Base-by-base conservation (phyloP, 2,888 invertebrate species). In the Chorisops tibialis region DNA sequence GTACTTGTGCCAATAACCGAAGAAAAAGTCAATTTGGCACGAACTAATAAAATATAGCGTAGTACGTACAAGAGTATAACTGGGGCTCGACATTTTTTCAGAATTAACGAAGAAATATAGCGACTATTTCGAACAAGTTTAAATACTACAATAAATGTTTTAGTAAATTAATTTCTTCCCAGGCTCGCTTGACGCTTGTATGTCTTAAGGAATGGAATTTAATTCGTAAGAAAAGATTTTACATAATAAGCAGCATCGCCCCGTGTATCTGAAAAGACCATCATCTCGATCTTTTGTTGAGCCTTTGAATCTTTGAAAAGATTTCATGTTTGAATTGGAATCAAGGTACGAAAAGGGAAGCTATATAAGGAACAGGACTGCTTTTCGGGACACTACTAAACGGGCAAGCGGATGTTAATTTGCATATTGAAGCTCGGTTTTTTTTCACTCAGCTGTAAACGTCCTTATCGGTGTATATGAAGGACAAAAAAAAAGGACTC, bases 371-470 rank as follows among this genome's bases (percentile, higher is more conserved):
- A 45, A 56, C 56, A 43, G 30, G 43, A 35, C 45, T 56, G 7
- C 16, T 16, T 18, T 12, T 56, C 16, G n/a, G 56, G 45, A 24
- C 9, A 24, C 21, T 37, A 18, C 14, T 54, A n/a, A 49, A 45
- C 41, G 61, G 52, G 49, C 58, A 58, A 64, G 41, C 63, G 63
- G 63, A 64, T 64, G 63, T 64, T 61, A 61, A 61, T 64, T 64
- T 64, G 63, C 63, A 64, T 64, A 64, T 63, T 41, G 51, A 54
- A 49, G 41, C 16, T 39, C 38, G 30, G 56, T 14, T 18, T 60
- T 63, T 59, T 59, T 63, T 59, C 38, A 41, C 48, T 14, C n/a
- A 45, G 16, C 22, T 48, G n/a, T 35, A 21, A 45, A 12, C 21
- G 49, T 22, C 24, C 41, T 59, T 48, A 21, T 14, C 59, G 35